Conservation (phyloP, 2,888 invertebrate genomes). For the Brachypterus glaber region DNA sequence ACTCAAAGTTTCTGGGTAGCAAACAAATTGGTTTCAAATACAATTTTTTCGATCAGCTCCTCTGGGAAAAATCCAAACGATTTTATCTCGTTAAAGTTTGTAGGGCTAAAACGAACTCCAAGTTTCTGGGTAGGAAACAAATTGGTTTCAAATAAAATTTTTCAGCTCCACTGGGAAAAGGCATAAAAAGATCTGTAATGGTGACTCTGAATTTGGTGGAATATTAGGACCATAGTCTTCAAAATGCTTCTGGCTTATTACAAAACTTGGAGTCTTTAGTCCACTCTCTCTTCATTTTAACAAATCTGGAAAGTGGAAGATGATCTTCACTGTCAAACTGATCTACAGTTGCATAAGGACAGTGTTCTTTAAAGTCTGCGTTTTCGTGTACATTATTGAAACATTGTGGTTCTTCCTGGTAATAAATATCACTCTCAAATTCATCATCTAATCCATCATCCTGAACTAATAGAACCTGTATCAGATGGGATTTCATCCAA, state of each 20-base stretch:
- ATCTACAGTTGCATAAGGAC: neutral
- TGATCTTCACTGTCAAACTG: neutral
- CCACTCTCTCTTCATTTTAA: too few species aligned
- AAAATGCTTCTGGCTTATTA: neutral
- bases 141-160: neutral
- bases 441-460: neutral
- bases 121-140: neutral
- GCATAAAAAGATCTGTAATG: neutral
- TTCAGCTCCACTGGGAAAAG: neutral
- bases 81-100: constrained; percentile 5
- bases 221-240: neutral
- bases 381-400: too few species aligned
- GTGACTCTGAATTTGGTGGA: neutral
- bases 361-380: too few species aligned
- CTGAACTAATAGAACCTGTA: too few species aligned
- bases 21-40: neutral
- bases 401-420: too few species aligned
- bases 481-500: too few species aligned
- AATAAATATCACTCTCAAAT: neutral
- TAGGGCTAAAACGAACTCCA: neutral
- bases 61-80: neutral
- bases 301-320: neutral
- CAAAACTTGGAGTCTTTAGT: neutral
- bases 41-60: neutral
- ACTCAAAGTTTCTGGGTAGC: neutral